phyloP scores from a whole-genome alignment of 2,113 vertebrate species.

The Eulemur rufifrons region DNA sequence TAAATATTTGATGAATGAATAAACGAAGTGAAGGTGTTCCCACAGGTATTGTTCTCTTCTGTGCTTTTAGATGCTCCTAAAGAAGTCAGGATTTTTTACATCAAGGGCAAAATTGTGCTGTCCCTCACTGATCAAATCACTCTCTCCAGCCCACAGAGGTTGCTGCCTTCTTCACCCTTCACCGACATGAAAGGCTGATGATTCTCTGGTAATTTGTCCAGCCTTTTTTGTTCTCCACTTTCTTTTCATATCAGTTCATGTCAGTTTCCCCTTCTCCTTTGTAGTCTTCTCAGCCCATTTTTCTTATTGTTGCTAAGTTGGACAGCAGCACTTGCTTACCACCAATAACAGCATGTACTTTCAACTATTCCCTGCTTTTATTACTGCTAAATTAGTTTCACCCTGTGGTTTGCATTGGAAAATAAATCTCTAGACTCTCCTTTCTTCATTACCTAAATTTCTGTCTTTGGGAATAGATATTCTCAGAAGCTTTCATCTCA shows the following conservation, averaged over 20 bases:
- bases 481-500: constrained; percentile 17
- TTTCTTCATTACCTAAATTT: constrained; percentile 25
- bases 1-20: neutral
- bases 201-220: neutral
- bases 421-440: constrained; percentile 49
- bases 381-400: constrained; percentile 58
- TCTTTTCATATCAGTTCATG: neutral
- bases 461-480: constrained; percentile 25
- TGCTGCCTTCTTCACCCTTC: neutral
- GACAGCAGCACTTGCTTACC: neutral
- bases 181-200: neutral
- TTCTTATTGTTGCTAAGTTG: neutral
- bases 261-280: neutral
- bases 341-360: neutral
- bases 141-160: neutral
- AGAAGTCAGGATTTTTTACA: neutral
- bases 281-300: neutral
- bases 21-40: neutral
- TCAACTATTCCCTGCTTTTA: constrained; percentile 21
- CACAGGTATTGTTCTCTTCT: neutral
- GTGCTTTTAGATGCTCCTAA: neutral
- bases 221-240: neutral
- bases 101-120: neutral
- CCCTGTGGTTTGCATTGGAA: neutral
- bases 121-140: neutral